Base-by-base conservation (phyloP, 2,113 vertebrate genomes). In the Anthoscopus minutus region DNA sequence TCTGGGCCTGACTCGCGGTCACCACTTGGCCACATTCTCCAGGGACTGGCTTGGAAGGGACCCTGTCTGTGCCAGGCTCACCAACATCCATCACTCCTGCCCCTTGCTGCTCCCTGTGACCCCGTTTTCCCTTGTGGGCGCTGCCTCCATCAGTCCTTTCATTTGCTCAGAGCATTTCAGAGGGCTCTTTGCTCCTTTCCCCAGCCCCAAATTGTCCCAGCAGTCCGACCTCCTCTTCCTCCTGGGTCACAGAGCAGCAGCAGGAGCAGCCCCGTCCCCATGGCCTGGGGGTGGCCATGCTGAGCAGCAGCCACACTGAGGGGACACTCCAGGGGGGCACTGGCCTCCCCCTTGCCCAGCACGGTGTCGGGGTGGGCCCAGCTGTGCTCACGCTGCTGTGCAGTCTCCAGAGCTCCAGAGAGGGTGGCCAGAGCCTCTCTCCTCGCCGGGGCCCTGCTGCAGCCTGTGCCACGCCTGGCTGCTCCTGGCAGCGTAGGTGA, bases 291-390 rank as follows among this genome's bases (percentile, higher is more conserved):
- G 19, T 65, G 45, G n/a, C 47, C 33, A 0, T 1, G 11, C 28
- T 20, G 65, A 70, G 60, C 78, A 62, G 50, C 37, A 28, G 10
- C 53, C 23, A 3, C 50, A 0, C 20, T 5, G 3, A 23, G 3
- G 28, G 28, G 65, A 25, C 2, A 0, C 1, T 1, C n/a, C 8
- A 1, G 15, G 25, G 33, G 17, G 9, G 1, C n/a, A 13, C 15
- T 13, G 54, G 3, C 13, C 30, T 27, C 22, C 33, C 38, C 0
- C 44, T 7, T 6, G 33, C 53, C 87, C 47, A 31, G 18, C 22
- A 13, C 37, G 0, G 35, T 0, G 0, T 6, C 0, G 0, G 42
- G 79, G 22, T 0, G 2, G 85, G 57, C 35, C 61, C 67, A 20
- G 64, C 30, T 0, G 0, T 10, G 38, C 61, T 48, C 7, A 0